These are phyloP conservation scores for Bombus affinis DNA, from an alignment of 1,140 invertebrate genomes.

Conservation along the genomic window DNA sequence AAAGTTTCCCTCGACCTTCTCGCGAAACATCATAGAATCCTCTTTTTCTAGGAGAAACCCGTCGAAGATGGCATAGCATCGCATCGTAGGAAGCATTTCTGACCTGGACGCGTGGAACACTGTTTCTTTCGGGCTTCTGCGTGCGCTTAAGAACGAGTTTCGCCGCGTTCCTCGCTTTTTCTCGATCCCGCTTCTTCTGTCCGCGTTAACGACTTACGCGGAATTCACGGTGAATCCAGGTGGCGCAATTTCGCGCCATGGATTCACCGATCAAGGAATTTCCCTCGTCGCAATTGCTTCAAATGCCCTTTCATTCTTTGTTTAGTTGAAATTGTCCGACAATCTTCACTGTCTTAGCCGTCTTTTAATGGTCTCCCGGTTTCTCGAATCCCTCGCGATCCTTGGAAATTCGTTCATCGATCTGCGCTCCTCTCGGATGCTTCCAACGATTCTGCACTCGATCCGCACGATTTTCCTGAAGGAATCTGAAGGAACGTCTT, in stretches of 20 bases:
- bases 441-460: background rate
- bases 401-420: slow-evolving; percentile 34
- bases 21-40: background rate
- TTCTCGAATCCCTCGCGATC: slow-evolving; percentile 16
- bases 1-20: background rate
- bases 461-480: background rate
- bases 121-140: background rate
- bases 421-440: background rate
- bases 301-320: background rate
- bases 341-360: background rate
- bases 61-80: background rate
- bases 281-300: slow-evolving; percentile 29
- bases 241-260: background rate
- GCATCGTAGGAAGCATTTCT: background rate
- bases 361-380: background rate
- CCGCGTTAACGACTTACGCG: slow-evolving; percentile 21
- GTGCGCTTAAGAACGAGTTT: slow-evolving; percentile 28
- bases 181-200: slow-evolving; percentile 3
- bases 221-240: slow-evolving; percentile 7
- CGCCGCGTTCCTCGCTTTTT: slow-evolving; percentile 12
- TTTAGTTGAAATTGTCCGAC: background rate
- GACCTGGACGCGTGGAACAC: background rate
- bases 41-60: background rate
- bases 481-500: background rate
- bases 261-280: slow-evolving; percentile 9